These are phyloP conservation scores for Trachelus iudaicus DNA, from an alignment of 2,888 invertebrate genomes.

Conservation along the genomic window DNA sequence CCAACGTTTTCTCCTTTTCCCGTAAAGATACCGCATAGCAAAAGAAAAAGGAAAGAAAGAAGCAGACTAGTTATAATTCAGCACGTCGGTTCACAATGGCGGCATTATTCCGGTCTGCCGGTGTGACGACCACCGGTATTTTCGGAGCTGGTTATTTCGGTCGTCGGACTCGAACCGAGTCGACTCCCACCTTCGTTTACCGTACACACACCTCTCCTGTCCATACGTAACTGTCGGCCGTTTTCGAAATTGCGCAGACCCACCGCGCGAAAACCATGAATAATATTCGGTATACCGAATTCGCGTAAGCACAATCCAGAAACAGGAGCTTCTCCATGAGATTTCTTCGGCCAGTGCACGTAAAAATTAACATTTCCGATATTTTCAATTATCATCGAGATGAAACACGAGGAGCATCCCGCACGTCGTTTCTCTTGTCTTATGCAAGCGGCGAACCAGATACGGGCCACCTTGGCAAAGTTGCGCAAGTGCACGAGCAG, in stretches of 20 bases:
- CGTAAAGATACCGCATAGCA: neutral
- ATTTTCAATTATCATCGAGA: neutral
- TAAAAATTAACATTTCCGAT: neutral
- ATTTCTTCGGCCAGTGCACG: neutral
- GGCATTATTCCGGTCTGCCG: constrained; percentile 51
- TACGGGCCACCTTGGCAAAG: neutral
- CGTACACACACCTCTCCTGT: neutral
- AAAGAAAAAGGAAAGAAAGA: neutral
- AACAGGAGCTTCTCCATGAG: neutral
- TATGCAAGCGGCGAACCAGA: neutral
- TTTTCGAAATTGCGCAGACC: neutral
- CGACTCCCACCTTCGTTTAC: neutral
- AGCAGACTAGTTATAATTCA: neutral
- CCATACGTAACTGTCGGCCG: neutral
- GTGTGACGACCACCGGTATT: constrained; percentile 55
- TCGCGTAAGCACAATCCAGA: neutral
- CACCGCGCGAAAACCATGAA: neutral
- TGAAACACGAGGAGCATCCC: neutral
- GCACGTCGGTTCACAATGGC: constrained; percentile 38
- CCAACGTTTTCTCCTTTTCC: neutral
- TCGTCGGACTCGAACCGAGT: constrained; percentile 11
- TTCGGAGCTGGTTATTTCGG: constrained; percentile 54
- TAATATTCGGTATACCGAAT: neutral
- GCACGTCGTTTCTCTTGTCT: neutral
- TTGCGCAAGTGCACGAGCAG: neutral